Conservation (phyloP, 2,888 invertebrate species). For the Lasioglossum leucozonium region DNA sequence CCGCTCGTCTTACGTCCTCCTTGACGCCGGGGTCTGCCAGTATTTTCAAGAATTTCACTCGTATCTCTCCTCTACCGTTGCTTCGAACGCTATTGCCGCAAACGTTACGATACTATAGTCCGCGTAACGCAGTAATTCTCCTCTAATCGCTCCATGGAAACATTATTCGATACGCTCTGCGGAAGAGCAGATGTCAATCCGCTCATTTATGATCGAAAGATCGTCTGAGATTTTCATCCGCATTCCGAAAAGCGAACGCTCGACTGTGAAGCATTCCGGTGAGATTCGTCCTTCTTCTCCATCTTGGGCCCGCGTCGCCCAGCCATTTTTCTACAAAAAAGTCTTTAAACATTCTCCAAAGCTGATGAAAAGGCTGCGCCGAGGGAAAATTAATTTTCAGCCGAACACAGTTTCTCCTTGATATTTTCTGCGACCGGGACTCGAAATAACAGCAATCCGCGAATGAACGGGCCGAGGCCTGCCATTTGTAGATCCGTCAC, state of each 20-base stretch:
- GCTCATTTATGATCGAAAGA: too few relatives aligned
- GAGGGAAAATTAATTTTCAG: not conserved
- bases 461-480: conserved; percentile 33
- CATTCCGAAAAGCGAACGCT: too few relatives aligned
- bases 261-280: not conserved
- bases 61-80: not conserved
- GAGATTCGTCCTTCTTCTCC: not conserved
- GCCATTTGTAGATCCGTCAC: conserved; percentile 41
- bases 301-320: not conserved
- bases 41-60: conserved; percentile 59
- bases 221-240: not conserved
- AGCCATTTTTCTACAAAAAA: not conserved
- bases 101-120: not conserved
- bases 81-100: not conserved
- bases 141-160: not conserved
- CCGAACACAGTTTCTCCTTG: not conserved
- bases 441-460: conserved; percentile 39
- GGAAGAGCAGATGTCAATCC: not conserved
- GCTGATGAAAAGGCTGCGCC: not conserved
- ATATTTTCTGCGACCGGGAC: conserved; percentile 36
- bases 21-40: conserved; percentile 51
- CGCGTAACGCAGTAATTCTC: not conserved
- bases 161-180: not conserved
- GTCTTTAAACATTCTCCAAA: not conserved
- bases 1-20: conserved; percentile 74